phyloP scores from a whole-genome alignment of 2,113 vertebrate genomes.

The Mungos mungo region DNA sequence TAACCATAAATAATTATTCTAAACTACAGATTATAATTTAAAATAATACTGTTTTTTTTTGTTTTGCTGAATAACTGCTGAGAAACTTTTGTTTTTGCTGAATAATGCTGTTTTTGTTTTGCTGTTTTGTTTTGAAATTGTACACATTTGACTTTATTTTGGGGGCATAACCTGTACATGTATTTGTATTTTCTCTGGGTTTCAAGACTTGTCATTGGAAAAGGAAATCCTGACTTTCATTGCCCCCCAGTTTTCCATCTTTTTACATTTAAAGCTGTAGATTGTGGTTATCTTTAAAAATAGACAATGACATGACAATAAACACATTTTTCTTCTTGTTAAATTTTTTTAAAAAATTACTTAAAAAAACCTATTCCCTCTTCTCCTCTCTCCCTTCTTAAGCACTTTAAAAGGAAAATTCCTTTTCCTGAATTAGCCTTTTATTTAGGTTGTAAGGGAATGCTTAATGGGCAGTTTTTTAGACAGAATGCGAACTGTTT shows the following conservation, averaged over 20 bases:
- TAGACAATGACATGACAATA: neutral
- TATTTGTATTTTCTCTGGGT: slow-evolving; percentile 36
- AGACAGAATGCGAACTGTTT: neutral
- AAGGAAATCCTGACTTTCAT: neutral
- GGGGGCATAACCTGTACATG: neutral
- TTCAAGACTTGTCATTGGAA: neutral
- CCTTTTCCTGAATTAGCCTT: neutral
- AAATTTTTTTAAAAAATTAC: slow-evolving; percentile 45
- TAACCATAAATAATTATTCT: slow-evolving; percentile 2
- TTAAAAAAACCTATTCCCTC: neutral
- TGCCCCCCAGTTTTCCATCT: neutral
- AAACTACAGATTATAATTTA: neutral
- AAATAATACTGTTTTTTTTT: slow-evolving; percentile 11
- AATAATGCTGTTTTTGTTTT: slow-evolving; percentile 24
- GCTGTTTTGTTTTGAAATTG: slow-evolving; percentile 20
- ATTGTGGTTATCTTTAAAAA: slow-evolving; percentile 25
- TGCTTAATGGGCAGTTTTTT: neutral
- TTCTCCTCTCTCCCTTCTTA: neutral
- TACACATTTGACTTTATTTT: neutral
- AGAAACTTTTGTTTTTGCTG: no score
- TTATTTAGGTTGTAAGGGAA: neutral
- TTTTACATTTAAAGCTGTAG: slow-evolving; percentile 19
- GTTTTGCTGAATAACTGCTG: slow-evolving; percentile 4
- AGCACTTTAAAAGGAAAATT: neutral
- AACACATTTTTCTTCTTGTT: slow-evolving; percentile 33